These are phyloP conservation scores for Drosophila ohnishii DNA, from an alignment of 1,140 invertebrate species.

Conservation along the genomic window DNA sequence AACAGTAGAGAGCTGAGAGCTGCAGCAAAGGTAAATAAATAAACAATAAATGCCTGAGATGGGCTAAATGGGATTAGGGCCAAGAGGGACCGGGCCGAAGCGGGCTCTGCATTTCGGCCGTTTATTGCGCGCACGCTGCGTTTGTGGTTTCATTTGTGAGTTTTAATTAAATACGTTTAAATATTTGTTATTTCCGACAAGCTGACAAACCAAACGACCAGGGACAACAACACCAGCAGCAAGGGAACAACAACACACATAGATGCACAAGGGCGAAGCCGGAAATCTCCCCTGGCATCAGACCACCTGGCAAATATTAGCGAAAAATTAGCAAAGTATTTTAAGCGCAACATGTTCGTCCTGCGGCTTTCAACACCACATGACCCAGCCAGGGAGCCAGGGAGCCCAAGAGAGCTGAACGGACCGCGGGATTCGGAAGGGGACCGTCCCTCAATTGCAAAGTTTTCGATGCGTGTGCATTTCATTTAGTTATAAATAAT, in stretches of 20 bases:
- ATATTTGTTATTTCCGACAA: conserved; percentile 77
- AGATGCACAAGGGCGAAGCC: conserved; percentile 4
- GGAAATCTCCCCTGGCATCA: conserved; percentile 8
- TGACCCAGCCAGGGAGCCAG: conserved; percentile 19
- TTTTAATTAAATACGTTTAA: conserved; percentile 82
- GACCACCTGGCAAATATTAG: conserved; percentile 74
- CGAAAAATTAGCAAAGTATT: conserved; percentile 80
- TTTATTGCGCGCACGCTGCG: conserved; percentile 52
- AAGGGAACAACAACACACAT: conserved; percentile 13
- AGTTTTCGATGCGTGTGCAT: conserved; percentile 59
- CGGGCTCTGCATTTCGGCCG: conserved; percentile 12
- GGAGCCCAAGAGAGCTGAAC: conserved; percentile 2
- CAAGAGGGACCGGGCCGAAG: not conserved
- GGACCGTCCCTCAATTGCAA: conserved; percentile 43
- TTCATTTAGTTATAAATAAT: conserved; percentile 79
- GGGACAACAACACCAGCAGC: conserved; percentile 37
- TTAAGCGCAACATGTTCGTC: conserved; percentile 78
- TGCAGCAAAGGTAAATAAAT: conserved; percentile 64
- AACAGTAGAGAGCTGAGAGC: conserved; percentile 33
- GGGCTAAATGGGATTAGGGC: conserved; percentile 7
- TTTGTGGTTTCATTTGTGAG: conserved; percentile 78
- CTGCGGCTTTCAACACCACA: conserved; percentile 69
- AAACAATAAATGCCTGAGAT: conserved; percentile 63
- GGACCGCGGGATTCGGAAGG: not conserved
- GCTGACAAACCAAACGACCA: conserved; percentile 46